Evolutionary conservation across 2,888 invertebrate genomes (phyloP).

Genomic region (Laspeyria flexula): DNA sequence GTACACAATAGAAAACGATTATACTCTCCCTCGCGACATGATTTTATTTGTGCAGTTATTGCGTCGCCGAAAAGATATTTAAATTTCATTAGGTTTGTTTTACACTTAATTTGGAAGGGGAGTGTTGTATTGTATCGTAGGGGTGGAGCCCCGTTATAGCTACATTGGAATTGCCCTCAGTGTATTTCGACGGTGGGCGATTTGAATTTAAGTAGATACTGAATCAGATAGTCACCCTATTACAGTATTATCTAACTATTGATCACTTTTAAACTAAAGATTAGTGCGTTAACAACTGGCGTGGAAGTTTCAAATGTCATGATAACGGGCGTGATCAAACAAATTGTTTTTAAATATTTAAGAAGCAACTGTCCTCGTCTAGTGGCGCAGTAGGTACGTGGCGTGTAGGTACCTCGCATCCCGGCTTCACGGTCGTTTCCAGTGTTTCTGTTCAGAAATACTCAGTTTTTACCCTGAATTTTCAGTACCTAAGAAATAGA

Average conservation of each 20-base stretch:
- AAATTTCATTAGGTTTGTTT: constrained; percentile 87
- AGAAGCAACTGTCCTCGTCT: no score
- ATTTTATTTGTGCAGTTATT: constrained; percentile 86
- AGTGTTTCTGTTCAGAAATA: no score
- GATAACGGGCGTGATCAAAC: constrained; percentile 11
- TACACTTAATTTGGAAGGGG: constrained; percentile 86
- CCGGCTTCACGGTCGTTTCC: no score
- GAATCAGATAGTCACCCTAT: constrained; percentile 74
- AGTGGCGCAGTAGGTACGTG: no score
- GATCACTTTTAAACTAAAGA: constrained; percentile 67
- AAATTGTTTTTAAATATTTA: constrained; percentile 25
- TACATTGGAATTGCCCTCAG: constrained; percentile 71
- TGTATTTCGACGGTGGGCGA: constrained; percentile 72
- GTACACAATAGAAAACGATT: constrained; percentile 83
- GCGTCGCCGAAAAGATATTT: constrained; percentile 83
- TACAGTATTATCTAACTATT: constrained; percentile 58
- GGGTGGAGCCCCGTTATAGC: constrained; percentile 77
- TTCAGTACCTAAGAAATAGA: no score
- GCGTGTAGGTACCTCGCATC: no score
- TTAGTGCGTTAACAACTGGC: constrained; percentile 60
- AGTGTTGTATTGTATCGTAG: constrained; percentile 69
- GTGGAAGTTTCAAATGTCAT: constrained; percentile 44
- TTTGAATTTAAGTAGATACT: constrained; percentile 80
- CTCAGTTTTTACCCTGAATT: no score
- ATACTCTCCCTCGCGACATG: constrained; percentile 80